phyloP scores from a whole-genome alignment of 2,888 invertebrate genomes.

The Cyrtodaria siliqua region DNA sequence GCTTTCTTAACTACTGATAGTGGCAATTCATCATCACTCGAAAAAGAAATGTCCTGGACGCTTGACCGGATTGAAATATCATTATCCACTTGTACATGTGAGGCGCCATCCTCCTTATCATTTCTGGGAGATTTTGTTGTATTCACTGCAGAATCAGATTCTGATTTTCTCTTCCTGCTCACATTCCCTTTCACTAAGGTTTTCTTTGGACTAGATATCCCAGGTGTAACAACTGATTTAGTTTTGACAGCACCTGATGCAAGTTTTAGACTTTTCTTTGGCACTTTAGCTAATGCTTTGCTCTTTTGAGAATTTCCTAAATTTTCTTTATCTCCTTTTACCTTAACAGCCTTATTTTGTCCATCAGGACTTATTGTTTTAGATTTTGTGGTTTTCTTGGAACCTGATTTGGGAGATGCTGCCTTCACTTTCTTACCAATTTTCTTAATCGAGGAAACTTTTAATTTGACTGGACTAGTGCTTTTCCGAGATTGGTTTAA shows the following conservation, averaged over 20 bases:
- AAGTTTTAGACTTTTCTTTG: too few species aligned
- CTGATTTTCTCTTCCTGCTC: background rate
- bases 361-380: too few species aligned
- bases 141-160: background rate
- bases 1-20: conserved; percentile 6
- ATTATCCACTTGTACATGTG: too few species aligned
- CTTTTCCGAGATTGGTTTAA: too few species aligned
- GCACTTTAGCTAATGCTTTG: too few species aligned
- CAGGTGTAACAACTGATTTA: background rate
- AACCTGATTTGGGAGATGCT: background rate
- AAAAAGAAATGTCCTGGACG: conserved; percentile 38
- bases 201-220: background rate
- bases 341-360: background rate
- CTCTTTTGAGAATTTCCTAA: background rate
- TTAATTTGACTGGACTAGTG: background rate
- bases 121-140: too few species aligned
- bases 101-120: too few species aligned
- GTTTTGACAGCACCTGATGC: too few species aligned
- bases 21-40: conserved; percentile 18
- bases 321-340: conserved; percentile 12
- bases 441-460: conserved; percentile 4
- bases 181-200: background rate
- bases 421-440: conserved; percentile 7
- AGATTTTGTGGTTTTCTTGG: too few species aligned
- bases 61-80: background rate